A percentile compares a stretch with the other conserved stretches of the same genome.
Conservation (phyloP, 2,888 invertebrate species). For the Steinernema carpocapsae region DNA sequence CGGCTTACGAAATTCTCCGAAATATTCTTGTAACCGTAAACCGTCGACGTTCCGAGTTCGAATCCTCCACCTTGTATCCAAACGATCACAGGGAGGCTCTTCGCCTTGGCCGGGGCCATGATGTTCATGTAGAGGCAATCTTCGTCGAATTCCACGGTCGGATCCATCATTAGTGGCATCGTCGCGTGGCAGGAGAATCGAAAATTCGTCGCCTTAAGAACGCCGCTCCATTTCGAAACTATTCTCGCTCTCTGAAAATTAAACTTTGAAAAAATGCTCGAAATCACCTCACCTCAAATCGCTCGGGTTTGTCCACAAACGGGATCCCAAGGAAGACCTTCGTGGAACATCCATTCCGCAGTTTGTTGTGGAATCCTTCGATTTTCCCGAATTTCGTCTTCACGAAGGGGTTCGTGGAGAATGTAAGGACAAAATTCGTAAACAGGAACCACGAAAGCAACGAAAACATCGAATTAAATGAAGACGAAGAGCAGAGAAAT, state of each 20-base stretch:
- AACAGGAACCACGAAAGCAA: neutral
- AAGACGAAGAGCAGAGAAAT: too few relatives aligned
- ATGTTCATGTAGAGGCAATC: conserved; percentile 32
- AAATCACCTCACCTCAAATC: neutral
- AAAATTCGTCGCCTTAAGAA: neutral
- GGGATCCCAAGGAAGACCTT: neutral
- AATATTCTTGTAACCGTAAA: conserved; percentile 40
- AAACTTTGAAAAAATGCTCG: neutral
- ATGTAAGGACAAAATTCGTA: neutral
- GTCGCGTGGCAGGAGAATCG: neutral
- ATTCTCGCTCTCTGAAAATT: conserved; percentile 2
- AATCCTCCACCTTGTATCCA: conserved; percentile 93
- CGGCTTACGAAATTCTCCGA: conserved; percentile 71
- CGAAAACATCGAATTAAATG: too few relatives aligned
- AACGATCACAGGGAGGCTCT: conserved; percentile 84
- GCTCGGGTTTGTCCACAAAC: neutral
- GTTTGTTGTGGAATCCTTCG: neutral
- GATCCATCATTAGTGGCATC: conserved; percentile 3
- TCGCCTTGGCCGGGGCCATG: neutral
- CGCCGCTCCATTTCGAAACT: neutral
- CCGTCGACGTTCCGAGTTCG: conserved; percentile 75
- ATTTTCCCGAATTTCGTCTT: neutral
- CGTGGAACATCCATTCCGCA: neutral
- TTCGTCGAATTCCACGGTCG: neutral
- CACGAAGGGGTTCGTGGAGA: neutral